These are phyloP conservation scores for Malacoraja senta DNA, from an alignment of 2,797 vertebrate genomes.

Conservation along the genomic window DNA sequence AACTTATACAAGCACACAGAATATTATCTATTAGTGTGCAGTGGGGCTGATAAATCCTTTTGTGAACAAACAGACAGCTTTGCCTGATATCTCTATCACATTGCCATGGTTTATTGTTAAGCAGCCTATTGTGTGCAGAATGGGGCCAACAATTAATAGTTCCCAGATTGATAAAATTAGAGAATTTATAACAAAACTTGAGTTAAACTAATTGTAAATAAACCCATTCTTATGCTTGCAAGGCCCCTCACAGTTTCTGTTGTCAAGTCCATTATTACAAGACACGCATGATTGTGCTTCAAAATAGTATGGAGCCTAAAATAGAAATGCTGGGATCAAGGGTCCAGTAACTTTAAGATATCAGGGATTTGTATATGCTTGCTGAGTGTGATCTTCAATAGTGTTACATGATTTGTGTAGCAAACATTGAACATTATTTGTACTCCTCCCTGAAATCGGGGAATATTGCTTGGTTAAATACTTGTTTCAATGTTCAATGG, in stretches of 20 bases:
- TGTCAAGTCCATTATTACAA: background rate
- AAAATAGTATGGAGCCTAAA: background rate
- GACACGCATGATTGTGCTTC: background rate
- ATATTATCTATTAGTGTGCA: background rate
- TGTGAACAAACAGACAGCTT: background rate
- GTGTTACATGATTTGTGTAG: background rate
- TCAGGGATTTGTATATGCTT: background rate
- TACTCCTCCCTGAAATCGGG: background rate
- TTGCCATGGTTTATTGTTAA: background rate
- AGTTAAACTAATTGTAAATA: background rate
- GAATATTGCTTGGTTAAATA: background rate
- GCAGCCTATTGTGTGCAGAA: background rate
- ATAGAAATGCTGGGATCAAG: background rate
- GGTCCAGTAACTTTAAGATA: background rate
- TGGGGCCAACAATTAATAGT: background rate
- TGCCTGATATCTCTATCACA: conserved; percentile 12
- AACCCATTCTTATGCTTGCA: background rate
- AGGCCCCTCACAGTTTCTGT: background rate
- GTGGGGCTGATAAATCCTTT: background rate
- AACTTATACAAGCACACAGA: background rate
- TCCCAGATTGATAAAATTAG: background rate
- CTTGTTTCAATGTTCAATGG: background rate
- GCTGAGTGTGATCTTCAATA: background rate
- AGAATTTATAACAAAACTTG: background rate
- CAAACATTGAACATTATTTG: background rate